These are phyloP conservation scores for Hapalemur alaotrensis DNA, from an alignment of 2,797 vertebrate genomes.

Conservation along the genomic window DNA sequence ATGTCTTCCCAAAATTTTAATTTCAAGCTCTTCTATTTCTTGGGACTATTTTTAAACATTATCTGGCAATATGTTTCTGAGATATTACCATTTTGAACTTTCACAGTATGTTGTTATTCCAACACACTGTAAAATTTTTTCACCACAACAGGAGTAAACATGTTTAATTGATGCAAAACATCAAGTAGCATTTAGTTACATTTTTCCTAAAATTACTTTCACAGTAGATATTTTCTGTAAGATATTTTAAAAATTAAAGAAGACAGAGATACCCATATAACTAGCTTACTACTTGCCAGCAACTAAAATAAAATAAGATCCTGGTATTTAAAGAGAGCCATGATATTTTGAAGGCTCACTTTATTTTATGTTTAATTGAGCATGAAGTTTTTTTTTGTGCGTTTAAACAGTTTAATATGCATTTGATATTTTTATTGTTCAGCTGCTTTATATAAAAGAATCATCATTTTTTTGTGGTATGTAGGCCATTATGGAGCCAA, in stretches of 20 bases:
- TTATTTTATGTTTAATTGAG: conserved; percentile 16
- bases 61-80: conserved; percentile 57
- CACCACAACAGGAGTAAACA: conserved; percentile 64
- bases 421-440: conserved; percentile 1
- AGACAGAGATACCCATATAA: neutral
- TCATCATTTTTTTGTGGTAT: neutral
- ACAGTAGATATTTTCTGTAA: neutral
- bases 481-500: neutral
- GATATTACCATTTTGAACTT: conserved; percentile 61
- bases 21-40: conserved; percentile 5
- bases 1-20: neutral
- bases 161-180: conserved; percentile 68
- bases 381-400: neutral
- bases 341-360: neutral
- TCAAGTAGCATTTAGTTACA: conserved; percentile 51
- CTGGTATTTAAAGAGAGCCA: neutral
- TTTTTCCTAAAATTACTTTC: conserved; percentile 41
- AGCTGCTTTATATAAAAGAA: neutral
- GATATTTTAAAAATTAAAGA: conserved; percentile 36
- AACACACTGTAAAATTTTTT: conserved; percentile 57
- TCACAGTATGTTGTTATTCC: conserved; percentile 58
- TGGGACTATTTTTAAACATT: conserved; percentile 49
- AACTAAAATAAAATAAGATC: conserved; percentile 25
- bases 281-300: neutral
- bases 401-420: neutral